A percentile compares a stretch with the other conserved stretches of the same genome.
phyloP scores from a whole-genome alignment of 2,797 vertebrate genomes.

The Pangasius sanitwongsei region DNA sequence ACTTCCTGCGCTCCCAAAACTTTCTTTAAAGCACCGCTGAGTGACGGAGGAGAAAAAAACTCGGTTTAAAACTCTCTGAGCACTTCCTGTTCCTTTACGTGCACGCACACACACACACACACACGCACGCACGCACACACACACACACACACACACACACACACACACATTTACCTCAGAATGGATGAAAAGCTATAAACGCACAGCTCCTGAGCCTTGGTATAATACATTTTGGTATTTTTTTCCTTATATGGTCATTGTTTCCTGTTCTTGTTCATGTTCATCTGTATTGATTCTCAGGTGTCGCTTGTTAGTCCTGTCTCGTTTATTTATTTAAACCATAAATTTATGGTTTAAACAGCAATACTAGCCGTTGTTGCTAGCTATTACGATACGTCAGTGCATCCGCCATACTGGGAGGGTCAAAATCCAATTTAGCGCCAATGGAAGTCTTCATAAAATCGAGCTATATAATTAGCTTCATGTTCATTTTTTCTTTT shows the following conservation, averaged over 20 bases:
- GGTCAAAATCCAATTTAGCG: neutral
- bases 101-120: slow-evolving; percentile 17
- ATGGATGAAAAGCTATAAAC: neutral
- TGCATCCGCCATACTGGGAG: neutral
- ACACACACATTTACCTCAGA: neutral
- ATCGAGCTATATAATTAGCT: neutral
- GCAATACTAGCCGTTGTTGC: neutral
- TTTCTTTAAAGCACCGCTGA: neutral
- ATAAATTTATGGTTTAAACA: neutral
- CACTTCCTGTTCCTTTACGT: neutral
- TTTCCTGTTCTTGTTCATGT: neutral
- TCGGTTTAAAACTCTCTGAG: neutral
- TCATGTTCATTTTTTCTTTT: too few species aligned
- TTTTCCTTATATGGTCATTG: slow-evolving; percentile 1
- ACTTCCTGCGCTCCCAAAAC: neutral
- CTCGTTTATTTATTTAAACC: neutral
- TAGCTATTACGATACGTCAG: neutral
- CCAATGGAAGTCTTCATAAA: neutral
- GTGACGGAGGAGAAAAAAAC: neutral
- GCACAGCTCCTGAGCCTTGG: neutral
- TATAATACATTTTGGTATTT: neutral
- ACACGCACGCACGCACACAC: slow-evolving; percentile 2
- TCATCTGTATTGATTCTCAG: neutral
- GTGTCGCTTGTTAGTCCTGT: neutral
- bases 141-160: neutral